phyloP scores from a whole-genome alignment of 1,140 invertebrate genomes.

The Lanistes nyassanus region DNA sequence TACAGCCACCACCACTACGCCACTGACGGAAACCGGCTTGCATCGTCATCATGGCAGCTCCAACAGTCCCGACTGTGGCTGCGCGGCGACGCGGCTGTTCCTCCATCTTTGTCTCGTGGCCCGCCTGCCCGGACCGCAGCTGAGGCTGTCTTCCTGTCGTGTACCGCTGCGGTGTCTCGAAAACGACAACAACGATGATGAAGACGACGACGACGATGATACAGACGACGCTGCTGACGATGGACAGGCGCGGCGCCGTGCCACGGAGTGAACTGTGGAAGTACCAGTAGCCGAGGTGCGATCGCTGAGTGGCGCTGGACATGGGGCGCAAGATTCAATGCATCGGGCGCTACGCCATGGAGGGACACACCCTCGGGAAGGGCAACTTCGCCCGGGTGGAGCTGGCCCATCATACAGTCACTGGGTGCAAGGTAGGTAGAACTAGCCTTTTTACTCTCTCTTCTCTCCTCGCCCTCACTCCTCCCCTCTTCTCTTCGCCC shows the following conservation, averaged over 20 bases:
- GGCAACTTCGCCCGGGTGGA: constrained; percentile 68
- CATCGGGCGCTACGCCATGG: constrained; percentile 66
- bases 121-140: too few species aligned
- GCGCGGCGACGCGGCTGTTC: neutral
- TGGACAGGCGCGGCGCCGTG: neutral
- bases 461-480: too few species aligned
- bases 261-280: neutral
- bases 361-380: constrained; percentile 64
- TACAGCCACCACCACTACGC: constrained; percentile 10
- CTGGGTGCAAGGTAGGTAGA: constrained; percentile 63
- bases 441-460: too few species aligned
- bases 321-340: constrained; percentile 67
- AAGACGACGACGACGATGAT: neutral
- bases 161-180: too few species aligned
- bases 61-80: neutral
- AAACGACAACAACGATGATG: neutral
- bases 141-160: too few species aligned
- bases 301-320: neutral
- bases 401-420: constrained; percentile 64
- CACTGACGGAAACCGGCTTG: constrained; percentile 6
- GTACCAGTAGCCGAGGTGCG: neutral
- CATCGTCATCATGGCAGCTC: neutral
- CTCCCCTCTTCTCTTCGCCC: too few species aligned
- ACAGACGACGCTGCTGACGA: neutral
- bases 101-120: too few species aligned